These are phyloP conservation scores for Gymnocephalus cernua DNA, from an alignment of 2,113 vertebrate species.

Conservation along the genomic window DNA sequence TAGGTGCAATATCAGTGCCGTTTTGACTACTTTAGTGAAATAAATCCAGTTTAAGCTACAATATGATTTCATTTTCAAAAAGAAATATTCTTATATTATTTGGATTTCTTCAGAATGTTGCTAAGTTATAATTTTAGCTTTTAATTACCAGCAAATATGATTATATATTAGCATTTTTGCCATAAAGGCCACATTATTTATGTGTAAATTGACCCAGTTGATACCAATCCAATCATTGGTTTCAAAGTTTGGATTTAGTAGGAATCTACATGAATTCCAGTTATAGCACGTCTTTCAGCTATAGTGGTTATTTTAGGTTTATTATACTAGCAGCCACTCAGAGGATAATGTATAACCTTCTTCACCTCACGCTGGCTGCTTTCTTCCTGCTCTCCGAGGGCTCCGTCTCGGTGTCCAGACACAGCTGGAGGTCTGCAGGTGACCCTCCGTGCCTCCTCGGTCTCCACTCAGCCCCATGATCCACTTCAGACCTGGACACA, in stretches of 20 bases:
- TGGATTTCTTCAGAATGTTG: neutral
- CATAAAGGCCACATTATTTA: neutral
- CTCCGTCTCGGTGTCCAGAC: constrained; percentile 62
- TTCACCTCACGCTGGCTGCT: constrained; percentile 61
- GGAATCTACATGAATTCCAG: neutral
- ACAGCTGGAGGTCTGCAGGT: constrained; percentile 49
- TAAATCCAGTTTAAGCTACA: neutral
- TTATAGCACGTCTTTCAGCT: neutral
- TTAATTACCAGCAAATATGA: neutral
- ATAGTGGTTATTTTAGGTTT: neutral
- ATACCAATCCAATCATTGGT: neutral
- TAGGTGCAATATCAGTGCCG: neutral
- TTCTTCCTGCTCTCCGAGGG: constrained; percentile 65
- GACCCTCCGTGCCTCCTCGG: constrained; percentile 51
- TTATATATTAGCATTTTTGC: neutral
- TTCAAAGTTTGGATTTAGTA: neutral
- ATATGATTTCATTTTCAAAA: neutral
- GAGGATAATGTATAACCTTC: too few species aligned
- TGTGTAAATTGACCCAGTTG: neutral
- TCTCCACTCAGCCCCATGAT: constrained; percentile 67
- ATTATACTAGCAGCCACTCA: neutral
- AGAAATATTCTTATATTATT: neutral
- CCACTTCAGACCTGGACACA: constrained; percentile 65
- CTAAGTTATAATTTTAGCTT: neutral
- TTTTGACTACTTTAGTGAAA: neutral